These are phyloP conservation scores for Synanthedon vespiformis DNA, from an alignment of 2,888 invertebrate genomes.

Conservation along the genomic window DNA sequence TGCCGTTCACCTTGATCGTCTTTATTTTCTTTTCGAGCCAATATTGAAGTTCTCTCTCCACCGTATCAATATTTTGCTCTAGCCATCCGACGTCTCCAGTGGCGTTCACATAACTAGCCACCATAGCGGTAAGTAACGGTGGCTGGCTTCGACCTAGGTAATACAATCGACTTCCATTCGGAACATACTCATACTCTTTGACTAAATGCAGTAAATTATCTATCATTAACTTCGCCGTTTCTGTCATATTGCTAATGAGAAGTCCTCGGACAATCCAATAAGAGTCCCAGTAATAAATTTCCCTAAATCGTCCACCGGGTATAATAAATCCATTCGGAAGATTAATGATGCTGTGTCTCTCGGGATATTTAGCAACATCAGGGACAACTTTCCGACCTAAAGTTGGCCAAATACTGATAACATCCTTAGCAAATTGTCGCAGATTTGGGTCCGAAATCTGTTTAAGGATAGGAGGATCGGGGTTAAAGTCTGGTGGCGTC, in stretches of 20 bases:
- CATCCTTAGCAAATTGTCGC: conserved; percentile 72
- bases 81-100: conserved; percentile 78
- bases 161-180: conserved; percentile 86
- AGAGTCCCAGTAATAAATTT: conserved; percentile 89
- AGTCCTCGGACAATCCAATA: conserved; percentile 88
- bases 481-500: conserved; percentile 73
- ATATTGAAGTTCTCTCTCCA: conserved; percentile 76
- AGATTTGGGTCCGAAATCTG: conserved; percentile 72
- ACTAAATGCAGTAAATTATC: conserved; percentile 81
- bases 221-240: conserved; percentile 82
- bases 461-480: conserved; percentile 73
- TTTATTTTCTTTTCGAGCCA: conserved; percentile 74
- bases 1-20: conserved; percentile 59
- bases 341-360: conserved; percentile 75
- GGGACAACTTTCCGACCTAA: conserved; percentile 72
- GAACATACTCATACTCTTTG: conserved; percentile 76
- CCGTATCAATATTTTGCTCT: conserved; percentile 60
- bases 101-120: conserved; percentile 74
- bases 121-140: conserved; percentile 79
- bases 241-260: conserved; percentile 81
- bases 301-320: conserved; percentile 79
- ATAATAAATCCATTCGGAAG: conserved; percentile 78
- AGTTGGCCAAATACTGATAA: conserved; percentile 74
- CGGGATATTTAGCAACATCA: conserved; percentile 62
- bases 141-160: conserved; percentile 80